Percentiles rank a stretch among this genome's conserved stretches.
Evolutionary conservation across 2,888 invertebrate genomes (phyloP).

Genomic region (Macrosoma leucophasiata): DNA sequence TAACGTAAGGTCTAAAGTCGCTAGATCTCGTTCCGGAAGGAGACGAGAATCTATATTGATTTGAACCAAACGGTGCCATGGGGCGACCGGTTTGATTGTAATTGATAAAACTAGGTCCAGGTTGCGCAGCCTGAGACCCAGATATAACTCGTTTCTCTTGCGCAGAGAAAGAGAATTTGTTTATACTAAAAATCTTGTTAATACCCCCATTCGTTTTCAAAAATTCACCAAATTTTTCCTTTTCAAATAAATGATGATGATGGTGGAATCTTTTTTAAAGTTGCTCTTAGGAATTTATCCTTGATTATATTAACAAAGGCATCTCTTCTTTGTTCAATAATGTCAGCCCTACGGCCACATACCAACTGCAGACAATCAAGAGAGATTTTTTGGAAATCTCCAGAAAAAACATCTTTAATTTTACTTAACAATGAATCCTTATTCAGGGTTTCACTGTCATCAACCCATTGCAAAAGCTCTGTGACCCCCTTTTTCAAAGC

Average conservation of each 20-base stretch:
- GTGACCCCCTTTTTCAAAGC: too few relatives aligned
- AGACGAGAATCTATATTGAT: too few relatives aligned
- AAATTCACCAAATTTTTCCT: not conserved
- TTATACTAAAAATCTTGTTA: not conserved
- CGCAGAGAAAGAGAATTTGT: constrained; percentile 1
- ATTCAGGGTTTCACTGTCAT: not conserved
- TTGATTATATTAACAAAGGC: not conserved
- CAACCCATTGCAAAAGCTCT: not conserved
- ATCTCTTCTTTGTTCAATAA: not conserved
- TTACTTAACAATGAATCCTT: too few relatives aligned
- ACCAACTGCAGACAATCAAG: not conserved
- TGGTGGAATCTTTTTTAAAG: not conserved
- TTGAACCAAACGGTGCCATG: too few relatives aligned
- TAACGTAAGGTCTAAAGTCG: too few relatives aligned
- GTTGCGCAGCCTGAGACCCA: constrained; percentile 1
- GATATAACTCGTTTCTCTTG: constrained; percentile 1
- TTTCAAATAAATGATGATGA: not conserved
- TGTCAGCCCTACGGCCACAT: not conserved
- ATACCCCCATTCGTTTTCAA: constrained; percentile 1
- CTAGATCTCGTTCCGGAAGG: too few relatives aligned
- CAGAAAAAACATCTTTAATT: not conserved
- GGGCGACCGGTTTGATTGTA: constrained; percentile 2
- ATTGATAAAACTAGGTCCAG: not conserved
- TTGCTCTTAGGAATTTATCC: not conserved
- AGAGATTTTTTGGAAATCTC: not conserved